Evolutionary conservation across 2,888 invertebrate genomes (phyloP), one percentile per base, ranked within the genome.

Genomic region (Tenthredo notha): DNA sequence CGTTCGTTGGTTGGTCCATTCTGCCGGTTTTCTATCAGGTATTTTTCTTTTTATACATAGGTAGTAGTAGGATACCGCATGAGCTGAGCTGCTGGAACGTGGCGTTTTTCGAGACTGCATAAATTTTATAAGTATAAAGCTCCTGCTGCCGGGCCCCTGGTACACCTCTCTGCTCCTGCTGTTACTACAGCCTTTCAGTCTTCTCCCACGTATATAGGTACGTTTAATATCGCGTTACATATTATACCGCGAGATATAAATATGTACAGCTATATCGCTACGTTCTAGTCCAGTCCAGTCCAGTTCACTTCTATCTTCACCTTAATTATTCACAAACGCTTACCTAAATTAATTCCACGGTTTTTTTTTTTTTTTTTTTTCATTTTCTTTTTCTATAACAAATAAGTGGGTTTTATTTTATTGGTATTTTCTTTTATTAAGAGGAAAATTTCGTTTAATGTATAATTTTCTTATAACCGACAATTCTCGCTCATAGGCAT

Each of bases 1-100:
- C 61, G 80, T 61, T 58, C 40, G 37, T 37, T 61, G 80, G 37
- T 37, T 61, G 80, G 58, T 80, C 80, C 50, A 80, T 80, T 58
- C 61, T 29, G 78, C 33, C 61, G 37, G 47, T 33, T 54, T 78
- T 58, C 54, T 58, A 78, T 54, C 58, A 54, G 58, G 21, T 37
- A 78, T 80, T 12, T 33, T 61, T 37, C 61, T 80, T 12, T 33
- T 61, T 25, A 61, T 61, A 61, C 9, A 61, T 61, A 58, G 15
- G 12, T 58, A 9, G n/a, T 61, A 61, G 3, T n/a, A n/a, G 29
- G 25, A 21, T 61, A 25, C 9, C 21, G 21, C 25, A 4, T 7
- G 6, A 18, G 9, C n/a, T n/a, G n/a, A n/a, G n/a, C n/a, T n/a
- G n/a, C n/a, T n/a, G 21, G 15, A 47, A 47, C 47, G 15, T 12